Evolutionary conservation across 2,797 vertebrate genomes (phyloP).

Genomic region (Adelosebastes latens): DNA sequence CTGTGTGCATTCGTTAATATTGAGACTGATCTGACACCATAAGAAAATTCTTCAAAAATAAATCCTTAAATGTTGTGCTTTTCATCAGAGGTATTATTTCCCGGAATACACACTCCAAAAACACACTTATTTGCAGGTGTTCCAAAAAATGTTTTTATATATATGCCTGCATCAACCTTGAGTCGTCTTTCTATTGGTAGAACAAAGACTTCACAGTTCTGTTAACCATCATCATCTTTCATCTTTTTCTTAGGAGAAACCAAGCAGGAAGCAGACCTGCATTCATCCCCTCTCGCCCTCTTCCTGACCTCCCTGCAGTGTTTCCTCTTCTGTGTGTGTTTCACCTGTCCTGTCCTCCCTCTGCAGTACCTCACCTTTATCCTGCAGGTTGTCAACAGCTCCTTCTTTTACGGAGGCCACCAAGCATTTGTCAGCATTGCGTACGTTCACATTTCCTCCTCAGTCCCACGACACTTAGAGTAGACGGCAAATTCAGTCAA

Average conservation of each 20-base stretch:
- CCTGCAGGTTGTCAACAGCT: constrained; percentile 87
- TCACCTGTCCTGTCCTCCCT: constrained; percentile 74
- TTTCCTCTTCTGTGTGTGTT: constrained; percentile 28
- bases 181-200: neutral
- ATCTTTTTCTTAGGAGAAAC: constrained; percentile 54
- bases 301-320: constrained; percentile 24
- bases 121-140: neutral
- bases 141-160: neutral
- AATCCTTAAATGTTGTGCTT: neutral
- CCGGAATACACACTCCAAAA: neutral
- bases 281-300: constrained; percentile 12
- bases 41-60: no score
- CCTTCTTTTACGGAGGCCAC: constrained; percentile 87
- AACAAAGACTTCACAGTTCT: neutral
- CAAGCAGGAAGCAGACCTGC: constrained; percentile 72
- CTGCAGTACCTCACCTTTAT: constrained; percentile 85
- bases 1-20: no score
- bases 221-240: neutral
- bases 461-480: neutral
- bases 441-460: constrained; percentile 50
- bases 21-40: neutral
- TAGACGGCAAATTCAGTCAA: neutral
- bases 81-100: neutral
- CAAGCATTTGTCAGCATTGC: constrained; percentile 85
- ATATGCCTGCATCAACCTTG: neutral